Evolutionary conservation across 2,113 vertebrate genomes (phyloP), one percentile per base, ranked within the genome.

Genomic region (Periophthalmodon schlosseri): DNA sequence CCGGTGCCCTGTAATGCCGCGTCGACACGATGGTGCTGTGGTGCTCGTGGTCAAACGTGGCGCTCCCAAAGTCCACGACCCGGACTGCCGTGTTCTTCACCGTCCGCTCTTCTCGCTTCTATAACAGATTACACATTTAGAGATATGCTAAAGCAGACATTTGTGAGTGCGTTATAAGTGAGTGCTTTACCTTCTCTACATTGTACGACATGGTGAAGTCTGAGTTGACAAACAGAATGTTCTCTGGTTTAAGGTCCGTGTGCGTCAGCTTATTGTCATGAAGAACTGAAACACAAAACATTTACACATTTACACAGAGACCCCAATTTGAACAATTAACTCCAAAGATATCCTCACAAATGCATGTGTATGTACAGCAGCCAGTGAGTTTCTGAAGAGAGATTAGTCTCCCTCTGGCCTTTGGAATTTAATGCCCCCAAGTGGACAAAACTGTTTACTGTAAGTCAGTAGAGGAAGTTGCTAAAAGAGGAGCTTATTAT

Each of bases 221-320:
- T 0, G 97, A 97, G 91, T 95, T 98, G 78, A 99, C 96, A 20
- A 99, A 99, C 39, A 99, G 93, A 86, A 99, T 99, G 79, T 99
- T 99, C 84, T 99, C 98, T 0, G 98, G 98, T 85, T 99, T 99
- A 81, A 99, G 94, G 89, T 99, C 98, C 18, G 97, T 99, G 91
- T 99, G 97, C 13, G 97, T 99, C 90, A 99, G 93, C 88, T 97
- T 98, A 85, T 95, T 99, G 87, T 98, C 96, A 4, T 99, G 97
- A 61, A 99, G 95, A 94, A 97, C 97, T 99, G 91, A 73, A 68
- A 68, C 0, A 2, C 11, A 76, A 34, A 15, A 18, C 39, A 8
- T 58, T 64, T 13, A n/a, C 13, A 60, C 21, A 34, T 33, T 33
- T 63, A 16, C 60, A 63, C 23, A 2, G 7, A 33, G 28, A 34